Evolutionary conservation across 2,113 vertebrate genomes (phyloP).

Genomic region (Bettongia penicillata): DNA sequence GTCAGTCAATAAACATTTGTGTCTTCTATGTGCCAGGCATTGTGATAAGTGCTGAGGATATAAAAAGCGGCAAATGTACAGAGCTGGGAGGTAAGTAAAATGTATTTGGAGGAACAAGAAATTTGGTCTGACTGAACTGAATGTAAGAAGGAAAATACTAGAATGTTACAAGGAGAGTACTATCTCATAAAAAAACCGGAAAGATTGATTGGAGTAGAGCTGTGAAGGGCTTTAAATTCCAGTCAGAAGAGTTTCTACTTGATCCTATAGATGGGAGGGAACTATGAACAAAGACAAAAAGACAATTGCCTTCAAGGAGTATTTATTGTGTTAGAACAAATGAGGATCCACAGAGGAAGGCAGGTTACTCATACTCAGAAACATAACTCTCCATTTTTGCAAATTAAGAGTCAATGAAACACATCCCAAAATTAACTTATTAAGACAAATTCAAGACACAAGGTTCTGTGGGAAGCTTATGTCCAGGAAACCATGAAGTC

Average conservation of each 20-base stretch:
- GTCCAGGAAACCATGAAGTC: too few species aligned
- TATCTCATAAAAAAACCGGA: not conserved
- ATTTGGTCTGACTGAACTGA: not conserved
- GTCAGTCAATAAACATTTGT: not conserved
- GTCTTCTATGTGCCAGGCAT: not conserved
- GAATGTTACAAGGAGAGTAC: too few species aligned
- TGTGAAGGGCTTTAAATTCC: not conserved
- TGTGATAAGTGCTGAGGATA: not conserved
- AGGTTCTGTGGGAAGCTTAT: too few species aligned
- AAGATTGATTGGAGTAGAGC: too few species aligned
- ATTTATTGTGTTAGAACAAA: not conserved
- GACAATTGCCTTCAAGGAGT: too few species aligned
- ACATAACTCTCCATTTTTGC: too few species aligned
- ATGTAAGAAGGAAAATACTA: not conserved
- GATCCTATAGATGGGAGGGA: not conserved
- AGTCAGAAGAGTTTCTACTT: not conserved
- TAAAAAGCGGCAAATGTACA: not conserved
- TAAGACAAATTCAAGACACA: too few species aligned
- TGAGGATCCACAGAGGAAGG: not conserved
- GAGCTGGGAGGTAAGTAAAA: not conserved
- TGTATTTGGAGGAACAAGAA: not conserved
- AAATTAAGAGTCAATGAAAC: too few species aligned
- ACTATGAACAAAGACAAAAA: too few species aligned
- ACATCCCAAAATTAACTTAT: too few species aligned
- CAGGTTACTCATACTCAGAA: not conserved